These are phyloP conservation scores for Spilosoma lubricipeda DNA, from an alignment of 2,888 invertebrate genomes.

Conservation along the genomic window DNA sequence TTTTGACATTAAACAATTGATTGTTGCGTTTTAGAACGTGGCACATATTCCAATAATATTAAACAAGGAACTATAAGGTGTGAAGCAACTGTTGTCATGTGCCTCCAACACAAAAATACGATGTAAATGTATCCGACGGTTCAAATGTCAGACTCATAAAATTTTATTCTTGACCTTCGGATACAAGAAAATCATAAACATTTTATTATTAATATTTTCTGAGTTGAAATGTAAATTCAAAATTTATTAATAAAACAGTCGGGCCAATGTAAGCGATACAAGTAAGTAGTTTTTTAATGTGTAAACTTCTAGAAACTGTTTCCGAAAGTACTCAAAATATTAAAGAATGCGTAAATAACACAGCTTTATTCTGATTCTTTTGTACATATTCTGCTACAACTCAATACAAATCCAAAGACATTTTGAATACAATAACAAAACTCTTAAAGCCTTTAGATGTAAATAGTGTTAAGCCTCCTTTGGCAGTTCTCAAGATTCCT, in stretches of 20 bases:
- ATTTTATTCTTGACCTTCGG: neutral
- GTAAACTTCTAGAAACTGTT: neutral
- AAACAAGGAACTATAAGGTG: neutral
- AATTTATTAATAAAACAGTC: neutral
- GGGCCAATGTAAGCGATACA: neutral
- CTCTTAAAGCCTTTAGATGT: neutral
- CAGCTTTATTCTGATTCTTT: neutral
- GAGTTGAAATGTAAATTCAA: neutral
- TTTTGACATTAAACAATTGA: constrained; percentile 30
- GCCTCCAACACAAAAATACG: neutral
- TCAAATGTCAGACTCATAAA: neutral
- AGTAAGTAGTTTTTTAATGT: neutral
- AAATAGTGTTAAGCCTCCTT: neutral
- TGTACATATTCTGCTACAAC: neutral
- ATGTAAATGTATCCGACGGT: neutral
- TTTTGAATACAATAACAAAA: neutral
- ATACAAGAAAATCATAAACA: neutral
- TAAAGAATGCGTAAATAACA: too few relatives aligned
- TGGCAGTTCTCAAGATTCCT: neutral
- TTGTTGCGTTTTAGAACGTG: constrained; percentile 5
- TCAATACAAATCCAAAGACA: neutral
- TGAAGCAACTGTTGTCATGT: neutral
- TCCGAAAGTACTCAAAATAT: neutral
- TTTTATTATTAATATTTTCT: neutral
- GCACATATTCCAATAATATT: neutral